These are phyloP conservation scores for Platycheirus rosarum DNA, from an alignment of 2,888 invertebrate genomes.

Conservation along the genomic window DNA sequence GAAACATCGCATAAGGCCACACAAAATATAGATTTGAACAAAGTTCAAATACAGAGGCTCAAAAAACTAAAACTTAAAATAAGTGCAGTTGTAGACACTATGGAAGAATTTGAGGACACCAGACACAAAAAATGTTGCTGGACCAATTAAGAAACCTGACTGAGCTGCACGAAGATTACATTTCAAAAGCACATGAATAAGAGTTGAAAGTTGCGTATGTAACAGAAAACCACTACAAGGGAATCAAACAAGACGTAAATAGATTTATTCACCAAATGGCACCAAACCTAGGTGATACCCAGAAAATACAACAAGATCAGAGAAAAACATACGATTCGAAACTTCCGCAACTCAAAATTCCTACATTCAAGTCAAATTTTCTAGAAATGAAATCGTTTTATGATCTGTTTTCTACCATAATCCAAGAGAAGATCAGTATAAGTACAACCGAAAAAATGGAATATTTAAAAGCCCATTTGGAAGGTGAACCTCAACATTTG, in stretches of 20 bases:
- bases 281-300: not conserved
- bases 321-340: not conserved
- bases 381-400: slow-evolving; percentile 26
- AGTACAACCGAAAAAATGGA: slow-evolving; percentile 32
- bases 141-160: not conserved
- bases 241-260: not conserved
- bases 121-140: not conserved
- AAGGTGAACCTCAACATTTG: too few species aligned
- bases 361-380: slow-evolving; percentile 5
- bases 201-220: not conserved
- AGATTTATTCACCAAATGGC: slow-evolving; percentile 2
- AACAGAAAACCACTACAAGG: not conserved
- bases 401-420: slow-evolving; percentile 20
- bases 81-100: not conserved
- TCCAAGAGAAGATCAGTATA: slow-evolving; percentile 2
- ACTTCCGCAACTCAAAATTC: not conserved
- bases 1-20: too few species aligned
- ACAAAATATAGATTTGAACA: too few species aligned
- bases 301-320: not conserved
- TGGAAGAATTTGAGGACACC: not conserved
- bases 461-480: slow-evolving; percentile 35
- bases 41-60: not conserved
- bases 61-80: not conserved
- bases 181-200: not conserved
- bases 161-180: not conserved